Evolutionary conservation across 2,797 vertebrate genomes (phyloP), one percentile per base, ranked within the genome.

Genomic region (Champsocephalus gunnari): DNA sequence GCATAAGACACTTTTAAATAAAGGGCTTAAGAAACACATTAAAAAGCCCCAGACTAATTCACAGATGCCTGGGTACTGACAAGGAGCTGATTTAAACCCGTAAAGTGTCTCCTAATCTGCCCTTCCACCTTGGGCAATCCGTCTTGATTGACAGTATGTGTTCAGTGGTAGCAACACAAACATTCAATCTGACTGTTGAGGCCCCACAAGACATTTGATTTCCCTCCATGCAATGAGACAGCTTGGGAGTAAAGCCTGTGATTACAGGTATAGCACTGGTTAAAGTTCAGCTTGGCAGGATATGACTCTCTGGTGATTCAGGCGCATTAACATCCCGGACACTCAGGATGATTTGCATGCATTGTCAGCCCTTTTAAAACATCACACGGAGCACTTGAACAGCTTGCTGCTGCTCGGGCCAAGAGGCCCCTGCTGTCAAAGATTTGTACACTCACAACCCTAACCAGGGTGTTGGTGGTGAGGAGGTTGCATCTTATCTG

Each of bases 81-180:
- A 87, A 76, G 86, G 77, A 80, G 80, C 88, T 83, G 90, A 88
- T 87, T 89, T 82, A 87, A 90, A 88, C 88, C 73, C 71, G 50
- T 72, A 75, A 88, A 91, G 87, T 87, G 91, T 84, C 87, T 88
- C 54, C 87, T 92, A 92, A 93, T 92, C 92, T 92, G 88, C 84
- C 86, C 89, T 87, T 85, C 80, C 89, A 86, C 88, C 87, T 84
- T 64, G 72, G 79, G 83, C 88, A 91, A 90, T 92, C 90, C 85
- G 84, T 86, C 85, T 79, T 92, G 90, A 93, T 88, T 93, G 93
- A 91, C 91, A 92, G 84, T 81, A 82, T 89, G 80, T 92, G 87
- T 87, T 91, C 85, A 87, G 89, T 43, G 83, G 85, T 75, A 90
- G 86, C 90, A 90, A 85, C 90, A 88, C 89, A 92, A 91, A 92